A percentile compares a stretch with the other conserved stretches of the same genome.
phyloP scores from a whole-genome alignment of 2,888 invertebrate species.

The Embidobia sp. region DNA sequence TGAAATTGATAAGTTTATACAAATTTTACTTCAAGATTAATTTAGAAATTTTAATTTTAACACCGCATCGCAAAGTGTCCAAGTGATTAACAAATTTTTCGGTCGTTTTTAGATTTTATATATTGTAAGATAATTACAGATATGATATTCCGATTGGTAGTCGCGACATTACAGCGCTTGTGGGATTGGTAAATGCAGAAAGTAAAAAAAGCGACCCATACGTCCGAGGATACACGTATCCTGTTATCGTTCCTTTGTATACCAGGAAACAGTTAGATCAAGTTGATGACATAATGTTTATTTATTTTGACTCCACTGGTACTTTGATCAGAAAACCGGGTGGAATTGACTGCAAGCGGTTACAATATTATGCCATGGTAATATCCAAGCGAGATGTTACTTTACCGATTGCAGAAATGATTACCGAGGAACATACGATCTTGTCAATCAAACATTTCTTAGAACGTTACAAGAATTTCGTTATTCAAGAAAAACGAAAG shows the following conservation, averaged over 20 bases:
- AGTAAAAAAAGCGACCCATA: not conserved
- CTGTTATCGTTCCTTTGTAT: not conserved
- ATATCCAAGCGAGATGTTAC: conserved; percentile 1
- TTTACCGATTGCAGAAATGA: conserved; percentile 26
- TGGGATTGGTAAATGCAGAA: not conserved
- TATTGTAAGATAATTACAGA: not conserved
- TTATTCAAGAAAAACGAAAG: not conserved
- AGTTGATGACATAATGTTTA: not conserved
- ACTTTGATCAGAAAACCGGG: conserved; percentile 7
- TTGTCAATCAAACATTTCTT: conserved; percentile 1
- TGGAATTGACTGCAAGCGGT: conserved; percentile 6
- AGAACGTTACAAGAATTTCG: not conserved
- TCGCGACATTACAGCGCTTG: not conserved
- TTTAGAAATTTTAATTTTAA: no score
- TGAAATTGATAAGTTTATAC: no score
- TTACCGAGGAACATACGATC: conserved; percentile 12
- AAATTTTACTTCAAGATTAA: no score
- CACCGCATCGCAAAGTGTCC: no score
- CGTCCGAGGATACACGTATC: not conserved
- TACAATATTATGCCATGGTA: conserved; percentile 17
- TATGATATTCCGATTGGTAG: not conserved
- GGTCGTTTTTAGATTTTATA: no score
- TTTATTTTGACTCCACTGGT: conserved; percentile 21
- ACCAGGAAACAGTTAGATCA: not conserved
- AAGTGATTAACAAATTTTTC: no score